A percentile compares a stretch with the other conserved stretches of the same genome.
phyloP scores from a whole-genome alignment of 2,797 vertebrate genomes.

The Pipistrellus pipistrellus region DNA sequence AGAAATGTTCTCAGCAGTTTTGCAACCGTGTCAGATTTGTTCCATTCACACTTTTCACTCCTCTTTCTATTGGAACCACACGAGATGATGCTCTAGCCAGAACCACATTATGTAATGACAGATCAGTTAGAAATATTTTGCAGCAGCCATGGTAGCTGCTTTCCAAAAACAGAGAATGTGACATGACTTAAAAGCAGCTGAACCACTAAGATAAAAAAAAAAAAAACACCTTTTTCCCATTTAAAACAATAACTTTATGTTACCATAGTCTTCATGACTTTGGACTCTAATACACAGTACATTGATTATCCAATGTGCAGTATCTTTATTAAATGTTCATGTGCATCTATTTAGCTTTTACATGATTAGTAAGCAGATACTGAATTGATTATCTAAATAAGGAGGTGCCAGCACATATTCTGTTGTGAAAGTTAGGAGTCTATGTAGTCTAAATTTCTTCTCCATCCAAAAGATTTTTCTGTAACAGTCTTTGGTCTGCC shows the following conservation, averaged over 20 bases:
- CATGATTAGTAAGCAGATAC: neutral
- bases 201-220: neutral
- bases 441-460: neutral
- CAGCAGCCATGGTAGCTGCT: neutral
- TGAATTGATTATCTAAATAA: neutral
- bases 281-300: neutral
- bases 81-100: neutral
- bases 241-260: constrained; percentile 2
- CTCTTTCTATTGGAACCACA: neutral
- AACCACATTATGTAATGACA: too few species aligned
- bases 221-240: neutral
- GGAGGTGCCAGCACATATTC: neutral
- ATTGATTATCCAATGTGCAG: neutral
- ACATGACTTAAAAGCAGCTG: neutral
- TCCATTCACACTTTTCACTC: neutral
- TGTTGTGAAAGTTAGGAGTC: neutral
- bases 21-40: neutral
- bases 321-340: neutral
- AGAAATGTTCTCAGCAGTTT: neutral
- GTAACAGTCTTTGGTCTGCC: neutral
- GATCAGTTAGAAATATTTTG: neutral
- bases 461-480: neutral
- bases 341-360: neutral
- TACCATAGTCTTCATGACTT: neutral
- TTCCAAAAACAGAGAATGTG: constrained; percentile 16